A percentile compares a stretch with the other conserved stretches of the same genome.
Conservation (phyloP, 1,140 invertebrate species). For the Camponotus vicinus region DNA sequence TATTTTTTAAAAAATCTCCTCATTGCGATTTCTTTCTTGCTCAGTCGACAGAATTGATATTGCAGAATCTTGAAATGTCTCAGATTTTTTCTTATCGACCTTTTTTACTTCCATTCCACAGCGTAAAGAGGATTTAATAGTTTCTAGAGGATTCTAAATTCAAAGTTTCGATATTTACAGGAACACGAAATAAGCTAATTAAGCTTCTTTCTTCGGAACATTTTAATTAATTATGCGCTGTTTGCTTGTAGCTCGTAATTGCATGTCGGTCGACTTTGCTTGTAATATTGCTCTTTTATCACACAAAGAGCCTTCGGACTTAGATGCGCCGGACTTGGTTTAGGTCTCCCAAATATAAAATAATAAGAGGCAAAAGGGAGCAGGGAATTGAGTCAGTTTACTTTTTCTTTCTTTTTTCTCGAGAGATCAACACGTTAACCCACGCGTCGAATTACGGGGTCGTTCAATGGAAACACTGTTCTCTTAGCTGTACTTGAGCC, state of each 20-base stretch:
- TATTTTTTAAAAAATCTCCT: not conserved
- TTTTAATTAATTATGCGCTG: slow-evolving; percentile 33
- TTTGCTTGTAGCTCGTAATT: slow-evolving; percentile 34
- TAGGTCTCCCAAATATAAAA: not conserved
- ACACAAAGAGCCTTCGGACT: not conserved
- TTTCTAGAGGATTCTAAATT: slow-evolving; percentile 27
- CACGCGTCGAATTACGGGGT: slow-evolving; percentile 46
- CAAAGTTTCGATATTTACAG: slow-evolving; percentile 25
- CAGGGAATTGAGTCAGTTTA: not conserved
- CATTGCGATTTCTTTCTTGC: not conserved
- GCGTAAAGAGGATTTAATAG: not conserved
- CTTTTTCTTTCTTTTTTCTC: slow-evolving; percentile 1
- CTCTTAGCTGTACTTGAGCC: slow-evolving; percentile 13
- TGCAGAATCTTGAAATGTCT: not conserved
- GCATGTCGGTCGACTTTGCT: not conserved
- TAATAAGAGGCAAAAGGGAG: not conserved
- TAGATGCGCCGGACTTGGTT: not conserved
- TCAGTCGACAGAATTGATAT: not conserved
- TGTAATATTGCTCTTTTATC: not conserved
- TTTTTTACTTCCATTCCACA: not conserved
- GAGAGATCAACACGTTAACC: slow-evolving; percentile 45
- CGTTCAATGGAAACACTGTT: slow-evolving; percentile 30
- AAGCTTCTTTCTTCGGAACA: slow-evolving; percentile 13
- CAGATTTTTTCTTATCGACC: not conserved
- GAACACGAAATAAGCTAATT: slow-evolving; percentile 30